phyloP scores from a whole-genome alignment of 2,113 vertebrate species.

The Delphinus delphis region DNA sequence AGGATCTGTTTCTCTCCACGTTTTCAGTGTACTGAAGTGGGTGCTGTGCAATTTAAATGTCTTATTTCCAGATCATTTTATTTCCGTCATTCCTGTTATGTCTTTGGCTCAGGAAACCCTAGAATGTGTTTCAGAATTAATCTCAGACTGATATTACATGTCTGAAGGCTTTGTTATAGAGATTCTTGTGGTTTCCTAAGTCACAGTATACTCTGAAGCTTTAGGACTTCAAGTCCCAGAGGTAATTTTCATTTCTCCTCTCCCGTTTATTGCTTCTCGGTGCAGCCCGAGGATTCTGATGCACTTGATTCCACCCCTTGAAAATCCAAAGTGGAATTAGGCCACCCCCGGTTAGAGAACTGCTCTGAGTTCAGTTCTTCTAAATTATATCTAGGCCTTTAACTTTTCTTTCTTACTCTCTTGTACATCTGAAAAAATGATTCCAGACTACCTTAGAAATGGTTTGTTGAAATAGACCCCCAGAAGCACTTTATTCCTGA shows the following conservation, averaged over 20 bases:
- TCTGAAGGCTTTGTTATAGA: conserved; percentile 49
- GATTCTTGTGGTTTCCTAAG: conserved; percentile 14
- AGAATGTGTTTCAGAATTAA: conserved; percentile 72
- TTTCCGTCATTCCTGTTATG: conserved; percentile 60
- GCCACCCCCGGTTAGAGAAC: background rate
- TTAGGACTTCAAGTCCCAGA: conserved; percentile 4
- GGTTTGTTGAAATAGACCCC: background rate
- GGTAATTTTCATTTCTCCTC: conserved; percentile 42
- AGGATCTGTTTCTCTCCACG: conserved; percentile 63
- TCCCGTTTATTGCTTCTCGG: conserved; percentile 27
- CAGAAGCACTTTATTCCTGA: conserved; percentile 33
- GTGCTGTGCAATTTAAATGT: conserved; percentile 69
- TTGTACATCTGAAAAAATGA: background rate
- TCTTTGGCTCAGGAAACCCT: conserved; percentile 63
- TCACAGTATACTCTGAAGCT: background rate
- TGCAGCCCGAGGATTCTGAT: background rate
- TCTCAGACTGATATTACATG: conserved; percentile 51
- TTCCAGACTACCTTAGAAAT: background rate
- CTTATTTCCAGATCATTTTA: conserved; percentile 71
- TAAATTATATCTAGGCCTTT: conserved; percentile 5
- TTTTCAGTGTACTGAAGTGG: conserved; percentile 55
- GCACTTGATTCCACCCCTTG: background rate
- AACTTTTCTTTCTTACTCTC: conserved; percentile 7
- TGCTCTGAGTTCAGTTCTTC: background rate
- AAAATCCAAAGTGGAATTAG: background rate